These are phyloP conservation scores for Galaxias olidus DNA, from an alignment of 2,797 vertebrate species.

Conservation along the genomic window DNA sequence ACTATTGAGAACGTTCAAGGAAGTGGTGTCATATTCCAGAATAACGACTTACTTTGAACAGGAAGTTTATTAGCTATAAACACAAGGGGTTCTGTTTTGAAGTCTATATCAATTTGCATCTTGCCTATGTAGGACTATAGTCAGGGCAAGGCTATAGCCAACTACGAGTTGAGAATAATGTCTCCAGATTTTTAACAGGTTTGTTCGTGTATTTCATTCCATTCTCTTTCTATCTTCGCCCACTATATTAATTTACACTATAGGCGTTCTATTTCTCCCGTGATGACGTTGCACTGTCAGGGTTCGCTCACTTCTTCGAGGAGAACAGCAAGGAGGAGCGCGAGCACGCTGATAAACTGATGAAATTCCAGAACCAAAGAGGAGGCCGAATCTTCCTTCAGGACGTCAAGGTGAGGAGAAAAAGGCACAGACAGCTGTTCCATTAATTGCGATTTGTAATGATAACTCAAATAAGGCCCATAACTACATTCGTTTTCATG, in stretches of 20 bases:
- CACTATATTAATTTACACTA: neutral
- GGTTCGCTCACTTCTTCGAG: constrained; percentile 78
- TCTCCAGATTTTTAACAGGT: neutral
- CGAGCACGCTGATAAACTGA: constrained; percentile 73
- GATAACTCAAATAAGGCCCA: too few species aligned
- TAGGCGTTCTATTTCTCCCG: constrained; percentile 76
- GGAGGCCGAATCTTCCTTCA: constrained; percentile 75
- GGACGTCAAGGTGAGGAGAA: constrained; percentile 64
- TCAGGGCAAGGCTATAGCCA: too few species aligned
- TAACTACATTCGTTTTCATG: too few species aligned
- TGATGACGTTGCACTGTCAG: constrained; percentile 78
- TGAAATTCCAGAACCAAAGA: constrained; percentile 77
- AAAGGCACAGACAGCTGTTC: too few species aligned
- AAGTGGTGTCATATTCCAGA: too few species aligned
- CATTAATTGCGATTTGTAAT: too few species aligned
- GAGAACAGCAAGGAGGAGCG: constrained; percentile 73
- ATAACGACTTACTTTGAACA: too few species aligned
- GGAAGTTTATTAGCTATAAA: too few species aligned
- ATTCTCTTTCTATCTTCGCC: neutral
- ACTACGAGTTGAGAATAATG: neutral
- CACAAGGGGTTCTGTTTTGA: too few species aligned
- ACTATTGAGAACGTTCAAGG: too few species aligned
- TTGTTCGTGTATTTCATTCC: neutral
- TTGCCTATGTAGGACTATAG: too few species aligned
- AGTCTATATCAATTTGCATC: too few species aligned